A percentile compares a stretch with the other conserved stretches of the same genome.
Conservation (phyloP, 2,113 vertebrate genomes). For the Pseudorectes ferrugineus region DNA sequence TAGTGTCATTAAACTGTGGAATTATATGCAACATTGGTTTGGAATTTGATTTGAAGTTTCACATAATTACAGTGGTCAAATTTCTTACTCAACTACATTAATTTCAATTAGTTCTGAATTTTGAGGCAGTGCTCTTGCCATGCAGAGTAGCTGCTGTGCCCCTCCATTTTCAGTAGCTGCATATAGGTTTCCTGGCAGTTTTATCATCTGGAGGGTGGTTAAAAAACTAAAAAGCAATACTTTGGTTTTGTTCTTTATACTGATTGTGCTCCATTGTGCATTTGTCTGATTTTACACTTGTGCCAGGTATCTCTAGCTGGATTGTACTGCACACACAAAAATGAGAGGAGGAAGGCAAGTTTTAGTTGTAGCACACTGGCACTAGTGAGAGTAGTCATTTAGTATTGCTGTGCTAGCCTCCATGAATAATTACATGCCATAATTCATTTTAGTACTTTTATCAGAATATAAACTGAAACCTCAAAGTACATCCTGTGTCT, state of each 20-base stretch:
- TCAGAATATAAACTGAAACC: not conserved
- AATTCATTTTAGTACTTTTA: not conserved
- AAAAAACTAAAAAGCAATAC: not conserved
- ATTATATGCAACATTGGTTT: not conserved
- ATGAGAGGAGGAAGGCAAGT: not conserved
- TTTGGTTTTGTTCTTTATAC: not conserved
- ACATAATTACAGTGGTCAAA: not conserved
- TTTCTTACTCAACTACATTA: not conserved
- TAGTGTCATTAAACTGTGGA: not conserved
- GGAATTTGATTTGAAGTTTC: not conserved
- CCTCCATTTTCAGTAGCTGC: constrained; percentile 75
- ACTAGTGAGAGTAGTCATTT: not conserved
- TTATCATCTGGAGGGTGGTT: constrained; percentile 62
- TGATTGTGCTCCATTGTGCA: not conserved
- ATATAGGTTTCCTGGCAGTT: constrained; percentile 71
- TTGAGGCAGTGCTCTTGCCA: constrained; percentile 78
- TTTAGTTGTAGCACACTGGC: not conserved
- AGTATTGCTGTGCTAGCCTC: not conserved
- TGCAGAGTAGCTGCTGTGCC: constrained; percentile 79
- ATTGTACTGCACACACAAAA: not conserved
- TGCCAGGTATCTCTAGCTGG: not conserved
- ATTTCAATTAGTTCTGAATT: constrained; percentile 72
- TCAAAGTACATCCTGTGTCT: constrained; percentile 58
- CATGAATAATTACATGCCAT: not conserved
- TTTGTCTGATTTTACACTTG: not conserved